Conservation (phyloP, 2,113 vertebrate genomes). For the Brienomyrus brachyistius region DNA sequence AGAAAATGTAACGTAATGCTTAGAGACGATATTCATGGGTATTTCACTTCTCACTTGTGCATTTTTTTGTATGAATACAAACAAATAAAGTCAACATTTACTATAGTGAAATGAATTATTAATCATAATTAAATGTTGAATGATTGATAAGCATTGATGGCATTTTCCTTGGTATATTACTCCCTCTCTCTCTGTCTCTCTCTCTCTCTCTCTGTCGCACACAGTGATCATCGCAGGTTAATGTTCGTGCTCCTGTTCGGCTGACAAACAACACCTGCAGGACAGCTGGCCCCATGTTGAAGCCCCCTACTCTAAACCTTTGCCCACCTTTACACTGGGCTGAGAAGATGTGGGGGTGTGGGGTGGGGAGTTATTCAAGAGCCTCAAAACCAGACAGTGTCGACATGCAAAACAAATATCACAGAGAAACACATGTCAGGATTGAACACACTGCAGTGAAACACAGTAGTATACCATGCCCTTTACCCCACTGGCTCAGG, state of each 20-base stretch:
- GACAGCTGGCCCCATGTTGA: slow-evolving; percentile 34
- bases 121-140: not conserved
- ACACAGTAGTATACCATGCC: not conserved
- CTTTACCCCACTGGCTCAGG: not conserved
- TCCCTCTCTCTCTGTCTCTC: not conserved
- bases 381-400: not conserved
- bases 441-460: not conserved
- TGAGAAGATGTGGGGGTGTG: not conserved
- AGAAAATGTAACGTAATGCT: not conserved
- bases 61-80: not conserved
- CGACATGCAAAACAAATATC: not conserved
- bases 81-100: not conserved
- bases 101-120: not conserved
- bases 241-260: not conserved
- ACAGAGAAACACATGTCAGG: not conserved
- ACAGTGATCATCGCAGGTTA: not conserved
- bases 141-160: not conserved
- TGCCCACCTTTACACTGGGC: not conserved
- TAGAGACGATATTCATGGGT: not conserved
- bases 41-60: not conserved
- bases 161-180: not conserved
- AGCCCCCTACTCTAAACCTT: not conserved
- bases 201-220: not conserved
- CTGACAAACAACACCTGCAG: not conserved
- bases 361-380: not conserved